A percentile compares a stretch with the other conserved stretches of the same genome.
Conservation (phyloP, 1,140 invertebrate species). For the Papilio helenus region DNA sequence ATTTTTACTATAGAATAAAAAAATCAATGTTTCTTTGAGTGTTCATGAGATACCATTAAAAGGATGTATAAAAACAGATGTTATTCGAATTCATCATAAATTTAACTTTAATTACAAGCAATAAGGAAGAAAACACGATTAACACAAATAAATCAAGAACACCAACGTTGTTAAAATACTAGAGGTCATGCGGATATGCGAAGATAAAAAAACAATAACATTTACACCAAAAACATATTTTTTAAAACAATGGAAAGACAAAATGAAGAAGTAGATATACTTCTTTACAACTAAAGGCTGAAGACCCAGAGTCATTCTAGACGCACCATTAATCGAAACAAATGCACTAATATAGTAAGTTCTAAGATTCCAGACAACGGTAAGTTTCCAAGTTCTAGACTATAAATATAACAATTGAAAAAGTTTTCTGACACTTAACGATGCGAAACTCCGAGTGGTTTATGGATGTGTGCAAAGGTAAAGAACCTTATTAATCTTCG, state of each 20-base stretch:
- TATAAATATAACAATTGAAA: background rate
- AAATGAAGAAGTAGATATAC: too few species aligned
- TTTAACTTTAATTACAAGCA: background rate
- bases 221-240: background rate
- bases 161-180: background rate
- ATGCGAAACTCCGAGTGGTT: constrained; percentile 56
- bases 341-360: too few species aligned
- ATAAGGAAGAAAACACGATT: constrained; percentile 15
- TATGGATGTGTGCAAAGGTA: constrained; percentile 39
- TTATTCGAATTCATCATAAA: background rate
- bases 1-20: too few species aligned
- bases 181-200: background rate
- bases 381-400: background rate
- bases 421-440: constrained; percentile 48
- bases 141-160: constrained; percentile 6
- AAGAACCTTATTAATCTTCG: background rate
- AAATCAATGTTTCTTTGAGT: background rate
- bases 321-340: too few species aligned
- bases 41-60: background rate
- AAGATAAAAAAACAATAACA: background rate
- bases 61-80: background rate
- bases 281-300: too few species aligned
- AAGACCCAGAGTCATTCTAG: too few species aligned
- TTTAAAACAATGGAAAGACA: background rate
- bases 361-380: background rate